Base-by-base conservation (phyloP, 2,888 invertebrate species). In the Darwinula stevensoni region DNA sequence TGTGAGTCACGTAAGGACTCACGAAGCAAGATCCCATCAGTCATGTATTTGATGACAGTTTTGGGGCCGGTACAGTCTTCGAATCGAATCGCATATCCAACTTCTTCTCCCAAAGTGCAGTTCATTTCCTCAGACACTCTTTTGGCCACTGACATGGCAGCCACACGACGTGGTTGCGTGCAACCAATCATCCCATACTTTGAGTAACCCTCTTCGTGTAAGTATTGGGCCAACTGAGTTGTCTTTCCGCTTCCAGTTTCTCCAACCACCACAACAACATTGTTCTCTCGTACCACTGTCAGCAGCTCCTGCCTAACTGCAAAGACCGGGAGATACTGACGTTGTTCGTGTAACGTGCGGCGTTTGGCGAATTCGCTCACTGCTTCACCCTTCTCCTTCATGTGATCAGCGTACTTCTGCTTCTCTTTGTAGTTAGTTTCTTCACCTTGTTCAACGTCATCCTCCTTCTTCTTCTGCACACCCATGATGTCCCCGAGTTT, bases 71-170 rank as follows among this genome's bases (percentile, higher is more conserved):
- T 97, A 50, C 94, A 94, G 54, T 99, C 97, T 50, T 99, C 97
- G 56, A 99, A 99, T 44, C 97, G 80, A 48, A 99, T 99, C 14
- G 94, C 88, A 54, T 99, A 99, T 11, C 97, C 97, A 5, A 97
- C 76, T 47, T 86, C 80, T 38, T 84, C 74, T 3, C 64, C 88
- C 27, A 91, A 54, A 36, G 69, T 67, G 1, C 76, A 73, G 18
- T 65, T 62, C 84, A 94, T 88, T 59, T 99, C 97, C 49, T 97
- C 94, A 2, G 91, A 76, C 9, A 99, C 97, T 43, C 97, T 65
- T 53, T 97, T 94, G 2, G 97, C 97, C 1, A 99, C 97, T 0
- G 88, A 86, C 94, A 97, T 94, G 38, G 97, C 94, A 29, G 97
- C 97, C 1, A 97, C 88, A 38, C 61, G 60, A 37, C 97, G 57